Percentiles rank a stretch among this genome's conserved stretches.
Evolutionary conservation across 2,888 invertebrate species (phyloP).

Genomic region (Cantharis flavilabris): DNA sequence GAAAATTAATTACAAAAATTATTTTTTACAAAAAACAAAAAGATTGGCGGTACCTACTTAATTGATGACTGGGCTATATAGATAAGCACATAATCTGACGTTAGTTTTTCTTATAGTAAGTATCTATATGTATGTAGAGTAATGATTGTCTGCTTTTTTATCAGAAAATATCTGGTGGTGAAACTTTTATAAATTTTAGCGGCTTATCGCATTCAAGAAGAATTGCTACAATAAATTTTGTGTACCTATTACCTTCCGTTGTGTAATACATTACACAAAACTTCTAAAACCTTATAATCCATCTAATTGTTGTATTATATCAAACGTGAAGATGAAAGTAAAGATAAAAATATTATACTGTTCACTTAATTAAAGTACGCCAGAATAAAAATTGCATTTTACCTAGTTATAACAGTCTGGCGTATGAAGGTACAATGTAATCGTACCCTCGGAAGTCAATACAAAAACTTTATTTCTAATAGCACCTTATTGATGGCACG

Average conservation of each 20-base stretch:
- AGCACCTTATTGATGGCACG: slow-evolving; percentile 1
- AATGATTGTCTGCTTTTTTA: neutral
- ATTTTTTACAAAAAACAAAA: neutral
- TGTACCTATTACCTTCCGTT: neutral
- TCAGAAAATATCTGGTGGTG: neutral
- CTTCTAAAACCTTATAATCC: slow-evolving; percentile 4
- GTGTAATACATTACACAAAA: neutral
- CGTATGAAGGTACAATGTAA: neutral
- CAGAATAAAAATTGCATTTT: neutral
- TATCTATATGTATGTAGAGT: neutral
- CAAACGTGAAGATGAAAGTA: neutral
- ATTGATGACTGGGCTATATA: neutral
- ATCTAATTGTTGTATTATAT: slow-evolving; percentile 4
- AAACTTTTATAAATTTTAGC: slow-evolving; percentile 11
- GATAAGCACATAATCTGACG: neutral
- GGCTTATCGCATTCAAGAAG: slow-evolving; percentile 10
- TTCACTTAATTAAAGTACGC: neutral
- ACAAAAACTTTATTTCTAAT: neutral
- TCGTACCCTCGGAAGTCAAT: neutral
- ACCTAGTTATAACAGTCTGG: no score
- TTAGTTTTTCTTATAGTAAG: neutral
- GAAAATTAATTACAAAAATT: neutral
- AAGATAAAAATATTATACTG: neutral
- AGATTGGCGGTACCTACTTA: neutral
- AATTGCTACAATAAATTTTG: slow-evolving; percentile 14